Evolutionary conservation across 2,888 invertebrate species (phyloP), one percentile per base, ranked within the genome.

Genomic region (Parnassius apollo): DNA sequence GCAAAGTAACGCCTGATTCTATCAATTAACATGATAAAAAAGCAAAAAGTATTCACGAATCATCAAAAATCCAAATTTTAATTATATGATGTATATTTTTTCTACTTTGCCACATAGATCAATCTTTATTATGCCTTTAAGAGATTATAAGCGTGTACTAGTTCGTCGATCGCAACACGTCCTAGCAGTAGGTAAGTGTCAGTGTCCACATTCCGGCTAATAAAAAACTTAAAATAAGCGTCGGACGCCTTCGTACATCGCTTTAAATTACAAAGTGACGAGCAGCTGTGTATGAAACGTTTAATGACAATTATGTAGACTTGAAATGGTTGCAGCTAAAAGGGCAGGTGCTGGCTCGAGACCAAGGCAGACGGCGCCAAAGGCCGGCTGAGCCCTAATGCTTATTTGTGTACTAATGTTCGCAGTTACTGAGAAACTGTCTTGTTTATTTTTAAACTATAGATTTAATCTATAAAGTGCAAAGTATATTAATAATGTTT

Each of bases 281-380:
- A 11, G 42, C 57, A 57, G 49, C 18, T 52, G 52, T 35, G 13
- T 8, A 50, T 49, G 12, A 13, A 13, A 49, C 11, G 48, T 59
- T 59, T 46, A 46, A 46, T 53, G 35, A 53, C 59, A 59, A 53
- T 59, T 52, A 53, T 13, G 45, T 35, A 35, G 42, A 51, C 42
- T 61, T 44, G 51, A 45, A 61, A 25, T 22, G 49, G 49, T 18
- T 12, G 59, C 54, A 51, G 51, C 48, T 52, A 44, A 56, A 49
- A 44, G 48, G 58, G 49, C 61, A 59, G 59, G 55, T 64, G 65
- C 59, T 64, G 54, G 53, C 62, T 50, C 44, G 57, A 49, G 4
- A 65, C 64, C 62, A 65, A 13, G 8, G 65, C 57, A 46, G 59
- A 52, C 52, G 60, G 68, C 68, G 61, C 69, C 70, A 65, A 67